Percentiles rank a stretch among this genome's conserved stretches.
These are phyloP conservation scores for Microhierax caerulescens DNA, from an alignment of 2,797 vertebrate species.

Conservation along the genomic window DNA sequence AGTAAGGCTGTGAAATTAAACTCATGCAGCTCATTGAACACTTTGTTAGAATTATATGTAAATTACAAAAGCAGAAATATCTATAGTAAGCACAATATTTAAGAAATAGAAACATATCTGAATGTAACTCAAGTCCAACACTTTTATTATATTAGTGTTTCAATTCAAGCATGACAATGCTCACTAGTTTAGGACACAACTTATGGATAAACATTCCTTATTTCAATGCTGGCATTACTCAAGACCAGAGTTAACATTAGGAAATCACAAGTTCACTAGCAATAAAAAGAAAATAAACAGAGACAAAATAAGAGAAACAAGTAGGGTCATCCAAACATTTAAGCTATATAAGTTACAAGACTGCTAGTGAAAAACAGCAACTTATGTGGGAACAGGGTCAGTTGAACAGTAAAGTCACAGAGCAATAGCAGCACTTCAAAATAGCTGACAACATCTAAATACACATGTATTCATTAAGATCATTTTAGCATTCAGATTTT, in stretches of 20 bases:
- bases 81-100: background rate
- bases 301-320: background rate
- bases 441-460: background rate
- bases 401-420: background rate
- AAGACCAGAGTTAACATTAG: background rate
- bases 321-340: background rate
- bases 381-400: background rate
- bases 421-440: background rate
- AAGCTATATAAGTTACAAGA: background rate
- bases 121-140: background rate
- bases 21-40: background rate
- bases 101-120: background rate
- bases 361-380: background rate
- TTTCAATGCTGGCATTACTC: background rate
- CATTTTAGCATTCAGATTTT: background rate
- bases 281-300: background rate
- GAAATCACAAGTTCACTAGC: background rate
- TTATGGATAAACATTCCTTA: background rate
- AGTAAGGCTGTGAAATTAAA: background rate
- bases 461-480: accelerated
- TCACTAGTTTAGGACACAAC: background rate
- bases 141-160: background rate
- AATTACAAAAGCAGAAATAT: background rate
- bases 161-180: accelerated
- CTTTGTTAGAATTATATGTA: background rate